Conservation (phyloP, 35 echinoderm and acorn worm species). For the Ptychodera flava region DNA sequence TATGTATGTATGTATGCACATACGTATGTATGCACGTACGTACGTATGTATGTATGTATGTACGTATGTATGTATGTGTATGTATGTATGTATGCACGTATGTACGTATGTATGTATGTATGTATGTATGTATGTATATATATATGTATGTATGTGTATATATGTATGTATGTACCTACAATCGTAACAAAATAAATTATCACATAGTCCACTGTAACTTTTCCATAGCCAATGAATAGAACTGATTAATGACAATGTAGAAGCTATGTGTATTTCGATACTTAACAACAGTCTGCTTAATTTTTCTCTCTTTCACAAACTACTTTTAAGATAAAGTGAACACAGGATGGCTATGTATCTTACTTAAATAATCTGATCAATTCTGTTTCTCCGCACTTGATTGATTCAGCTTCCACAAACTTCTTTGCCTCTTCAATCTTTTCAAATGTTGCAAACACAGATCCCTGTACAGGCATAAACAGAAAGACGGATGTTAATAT, state of each 20-base stretch:
- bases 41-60: neutral
- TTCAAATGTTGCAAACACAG: slow-evolving; percentile 73
- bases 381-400: slow-evolving; percentile 73
- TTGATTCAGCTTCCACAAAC: slow-evolving; percentile 52
- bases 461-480: slow-evolving; percentile 81
- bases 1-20: neutral
- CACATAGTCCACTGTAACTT: too few relatives aligned
- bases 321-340: too few relatives aligned
- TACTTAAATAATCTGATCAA: slow-evolving; percentile 66
- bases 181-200: too few relatives aligned
- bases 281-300: neutral
- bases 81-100: neutral
- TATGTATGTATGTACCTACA: too few relatives aligned
- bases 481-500: too few relatives aligned
- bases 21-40: neutral
- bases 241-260: too few relatives aligned
- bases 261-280: too few relatives aligned
- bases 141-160: too few relatives aligned
- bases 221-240: too few relatives aligned
- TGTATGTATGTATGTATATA: too few relatives aligned
- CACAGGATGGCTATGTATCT: too few relatives aligned
- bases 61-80: neutral
- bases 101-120: neutral
- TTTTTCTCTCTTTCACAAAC: neutral
- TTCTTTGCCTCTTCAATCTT: slow-evolving; percentile 38